A percentile compares a stretch with the other conserved stretches of the same genome.
phyloP scores from a whole-genome alignment of 2,797 vertebrate genomes.

The Tragopan temminckii region DNA sequence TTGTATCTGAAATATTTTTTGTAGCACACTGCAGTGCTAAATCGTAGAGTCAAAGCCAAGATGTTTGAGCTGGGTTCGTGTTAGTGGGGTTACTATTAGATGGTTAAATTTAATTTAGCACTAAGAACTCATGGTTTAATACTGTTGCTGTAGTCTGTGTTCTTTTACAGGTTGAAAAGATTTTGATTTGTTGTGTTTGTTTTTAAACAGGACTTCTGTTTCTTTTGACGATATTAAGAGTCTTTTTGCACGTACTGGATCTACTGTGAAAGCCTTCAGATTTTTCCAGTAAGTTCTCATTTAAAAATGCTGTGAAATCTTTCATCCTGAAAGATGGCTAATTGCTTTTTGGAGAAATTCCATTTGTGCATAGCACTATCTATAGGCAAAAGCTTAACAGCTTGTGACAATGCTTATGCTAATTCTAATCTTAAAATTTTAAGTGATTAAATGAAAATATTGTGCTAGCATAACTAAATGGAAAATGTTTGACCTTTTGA shows the following conservation, averaged over 20 bases:
- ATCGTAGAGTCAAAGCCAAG: background rate
- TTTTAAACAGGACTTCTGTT: slow-evolving; percentile 82
- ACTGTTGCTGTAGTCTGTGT: background rate
- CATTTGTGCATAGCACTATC: background rate
- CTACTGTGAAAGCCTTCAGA: slow-evolving; percentile 90
- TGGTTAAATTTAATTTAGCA: background rate
- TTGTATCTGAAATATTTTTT: background rate
- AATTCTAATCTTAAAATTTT: background rate
- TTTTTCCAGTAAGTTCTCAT: slow-evolving; percentile 91
- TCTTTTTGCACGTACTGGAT: slow-evolving; percentile 87
- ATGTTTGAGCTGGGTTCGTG: background rate
- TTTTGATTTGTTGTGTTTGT: background rate
- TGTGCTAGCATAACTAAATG: background rate
- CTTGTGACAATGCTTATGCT: background rate
- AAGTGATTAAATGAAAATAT: background rate
- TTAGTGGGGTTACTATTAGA: background rate
- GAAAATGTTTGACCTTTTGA: background rate
- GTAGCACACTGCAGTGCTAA: background rate
- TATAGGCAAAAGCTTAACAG: background rate
- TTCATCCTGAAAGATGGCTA: background rate
- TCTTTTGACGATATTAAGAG: slow-evolving; percentile 88
- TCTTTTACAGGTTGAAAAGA: background rate
- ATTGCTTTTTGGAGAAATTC: background rate
- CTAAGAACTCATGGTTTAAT: background rate
- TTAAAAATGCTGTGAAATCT: background rate